Percentiles rank a stretch among this genome's conserved stretches.
Conservation (phyloP, 2,888 invertebrate genomes). For the Apodemia mormo region DNA sequence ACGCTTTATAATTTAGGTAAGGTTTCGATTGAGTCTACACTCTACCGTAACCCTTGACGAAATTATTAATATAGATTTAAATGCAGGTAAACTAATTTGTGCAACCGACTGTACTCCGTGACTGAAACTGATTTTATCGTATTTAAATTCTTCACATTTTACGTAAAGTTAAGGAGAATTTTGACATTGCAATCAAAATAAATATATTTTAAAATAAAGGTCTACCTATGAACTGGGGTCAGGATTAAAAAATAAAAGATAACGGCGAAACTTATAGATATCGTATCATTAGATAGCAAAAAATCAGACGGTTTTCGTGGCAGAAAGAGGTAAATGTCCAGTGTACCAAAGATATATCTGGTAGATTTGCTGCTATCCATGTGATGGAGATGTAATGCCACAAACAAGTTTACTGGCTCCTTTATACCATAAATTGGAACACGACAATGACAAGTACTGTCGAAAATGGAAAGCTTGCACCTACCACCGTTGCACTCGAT, state of each 20-base stretch:
- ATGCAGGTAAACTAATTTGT: neutral
- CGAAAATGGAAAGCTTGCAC: no score
- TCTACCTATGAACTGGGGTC: neutral
- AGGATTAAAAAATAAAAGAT: neutral
- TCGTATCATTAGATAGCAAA: neutral
- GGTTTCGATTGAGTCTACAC: no score
- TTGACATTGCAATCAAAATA: constrained; percentile 21
- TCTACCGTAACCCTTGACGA: no score
- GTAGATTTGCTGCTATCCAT: neutral
- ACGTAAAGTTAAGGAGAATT: neutral
- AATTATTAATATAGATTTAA: no score
- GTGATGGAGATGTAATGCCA: no score
- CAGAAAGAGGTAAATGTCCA: constrained; percentile 10
- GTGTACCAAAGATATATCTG: neutral
- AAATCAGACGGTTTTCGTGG: constrained; percentile 18
- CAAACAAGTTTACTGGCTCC: neutral
- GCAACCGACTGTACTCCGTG: constrained; percentile 11
- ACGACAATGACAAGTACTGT: no score
- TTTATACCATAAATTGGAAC: neutral
- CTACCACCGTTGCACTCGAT: neutral
- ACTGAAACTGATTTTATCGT: constrained; percentile 16
- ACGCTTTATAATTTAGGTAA: no score
- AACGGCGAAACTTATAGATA: no score
- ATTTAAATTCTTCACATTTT: constrained; percentile 17
- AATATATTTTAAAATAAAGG: constrained; percentile 19